Conservation (phyloP, 2,797 vertebrate genomes). For the Squalus acanthias region DNA sequence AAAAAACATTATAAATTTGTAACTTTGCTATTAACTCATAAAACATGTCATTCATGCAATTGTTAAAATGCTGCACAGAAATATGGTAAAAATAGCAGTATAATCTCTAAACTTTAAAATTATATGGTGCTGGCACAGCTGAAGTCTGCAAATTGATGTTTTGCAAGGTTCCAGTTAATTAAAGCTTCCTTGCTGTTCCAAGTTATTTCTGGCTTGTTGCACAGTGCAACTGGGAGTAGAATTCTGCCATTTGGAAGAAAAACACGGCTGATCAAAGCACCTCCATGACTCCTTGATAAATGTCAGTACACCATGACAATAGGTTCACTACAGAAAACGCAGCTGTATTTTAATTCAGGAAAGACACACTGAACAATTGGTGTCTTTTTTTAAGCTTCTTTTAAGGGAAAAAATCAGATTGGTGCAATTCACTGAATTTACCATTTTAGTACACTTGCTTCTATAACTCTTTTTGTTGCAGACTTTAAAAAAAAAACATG, state of each 20-base stretch:
- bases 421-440: background rate
- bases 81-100: background rate
- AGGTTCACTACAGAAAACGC: background rate
- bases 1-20: background rate
- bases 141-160: background rate
- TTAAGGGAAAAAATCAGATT: background rate
- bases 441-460: background rate
- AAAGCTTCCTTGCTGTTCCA: background rate
- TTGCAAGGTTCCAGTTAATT: conserved; percentile 7
- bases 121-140: background rate
- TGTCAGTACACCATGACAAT: too few relatives aligned
- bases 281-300: background rate
- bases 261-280: background rate
- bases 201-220: conserved; percentile 4
- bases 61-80: background rate
- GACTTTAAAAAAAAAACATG: background rate
- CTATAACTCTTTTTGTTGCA: background rate
- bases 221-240: background rate
- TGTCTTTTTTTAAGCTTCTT: background rate
- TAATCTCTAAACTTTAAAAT: background rate
- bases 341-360: background rate
- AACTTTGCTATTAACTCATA: background rate
- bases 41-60: background rate
- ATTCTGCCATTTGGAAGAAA: conserved; percentile 23
- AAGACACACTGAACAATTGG: background rate